Base-by-base conservation (phyloP, 1,140 invertebrate species). In the Sitophilus oryzae region DNA sequence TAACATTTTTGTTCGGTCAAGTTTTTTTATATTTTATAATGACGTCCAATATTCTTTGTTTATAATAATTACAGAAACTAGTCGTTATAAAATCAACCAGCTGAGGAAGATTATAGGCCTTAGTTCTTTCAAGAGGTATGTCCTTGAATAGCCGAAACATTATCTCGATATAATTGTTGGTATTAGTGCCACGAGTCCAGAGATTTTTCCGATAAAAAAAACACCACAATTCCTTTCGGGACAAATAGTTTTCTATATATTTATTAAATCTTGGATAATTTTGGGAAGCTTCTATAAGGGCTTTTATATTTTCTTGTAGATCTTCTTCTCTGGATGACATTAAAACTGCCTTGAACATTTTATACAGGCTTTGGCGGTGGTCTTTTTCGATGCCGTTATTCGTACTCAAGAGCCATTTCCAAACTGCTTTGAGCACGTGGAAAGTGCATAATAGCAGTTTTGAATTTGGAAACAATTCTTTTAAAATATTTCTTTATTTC, bases 391-490 rank as follows among this genome's bases (percentile, higher is more conserved):
- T 40, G 2, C 21, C 35, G 22, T 50, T 50, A 34, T 35, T 9
- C 11, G 45, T n/a, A 16, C 14, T 30, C 18, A 37, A 2, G 8
- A 50, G 21, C 47, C 47, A 50, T 50, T 40, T 50, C 47, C 47
- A 50, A 38, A 38, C 37, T n/a, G 47, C 47, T 50, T 50, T 50
- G 3, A 38, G 21, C 11, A 50, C 47, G 16, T 50, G 47, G 25
- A 50, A 48, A 22, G 16, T 50, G 47, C 47, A 50, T 20, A 50
- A 40, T 6, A 51, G 14, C 14, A 51, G 30, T 19, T 22, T 51
- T 2, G 49, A 42, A 14, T 25, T 42, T 5, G 49, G 49, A 23
- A 23, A 51, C 9, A 18, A 30, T 30, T 51, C 25, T 42, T 51
- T 14, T 11, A 16, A 25, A 3, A 42, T 23, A 25, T 25, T 20